Percentiles rank a stretch among this genome's conserved stretches.
phyloP scores from a whole-genome alignment of 2,888 invertebrate genomes.

The Agrotis segetum region DNA sequence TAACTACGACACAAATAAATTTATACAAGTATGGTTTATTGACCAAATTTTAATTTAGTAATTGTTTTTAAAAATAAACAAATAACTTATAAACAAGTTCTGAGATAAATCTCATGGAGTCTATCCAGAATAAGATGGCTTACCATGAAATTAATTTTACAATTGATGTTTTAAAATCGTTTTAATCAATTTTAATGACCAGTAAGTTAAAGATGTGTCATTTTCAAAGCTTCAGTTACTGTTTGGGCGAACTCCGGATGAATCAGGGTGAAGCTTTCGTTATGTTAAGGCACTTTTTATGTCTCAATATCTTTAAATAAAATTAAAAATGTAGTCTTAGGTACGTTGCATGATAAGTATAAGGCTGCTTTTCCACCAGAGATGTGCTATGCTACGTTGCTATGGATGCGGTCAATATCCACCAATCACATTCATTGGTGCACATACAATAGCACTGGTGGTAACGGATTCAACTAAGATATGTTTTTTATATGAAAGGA shows the following conservation, averaged over 20 bases:
- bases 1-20: conserved; percentile 24
- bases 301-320: conserved; percentile 63
- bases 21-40: conserved; percentile 35
- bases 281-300: conserved; percentile 57
- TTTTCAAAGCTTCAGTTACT: conserved; percentile 26
- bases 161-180: background rate
- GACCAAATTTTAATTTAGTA: conserved; percentile 31
- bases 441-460: too few relatives aligned
- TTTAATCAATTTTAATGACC: conserved; percentile 15
- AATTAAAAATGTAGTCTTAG: conserved; percentile 55
- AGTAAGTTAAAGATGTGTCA: conserved; percentile 16
- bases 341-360: conserved; percentile 50
- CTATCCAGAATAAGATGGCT: conserved; percentile 4
- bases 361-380: background rate
- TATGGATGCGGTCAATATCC: too few relatives aligned
- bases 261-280: conserved; percentile 64
- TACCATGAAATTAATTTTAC: background rate
- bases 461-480: too few relatives aligned
- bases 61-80: conserved; percentile 11
- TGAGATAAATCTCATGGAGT: conserved; percentile 30
- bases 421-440: too few relatives aligned
- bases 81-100: conserved; percentile 20
- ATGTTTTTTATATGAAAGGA: too few relatives aligned
- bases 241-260: conserved; percentile 61
- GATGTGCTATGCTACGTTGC: too few relatives aligned